Percentiles rank a stretch among this genome's conserved stretches.
phyloP scores from a whole-genome alignment of 2,797 vertebrate species.

The Mergus octosetaceus region DNA sequence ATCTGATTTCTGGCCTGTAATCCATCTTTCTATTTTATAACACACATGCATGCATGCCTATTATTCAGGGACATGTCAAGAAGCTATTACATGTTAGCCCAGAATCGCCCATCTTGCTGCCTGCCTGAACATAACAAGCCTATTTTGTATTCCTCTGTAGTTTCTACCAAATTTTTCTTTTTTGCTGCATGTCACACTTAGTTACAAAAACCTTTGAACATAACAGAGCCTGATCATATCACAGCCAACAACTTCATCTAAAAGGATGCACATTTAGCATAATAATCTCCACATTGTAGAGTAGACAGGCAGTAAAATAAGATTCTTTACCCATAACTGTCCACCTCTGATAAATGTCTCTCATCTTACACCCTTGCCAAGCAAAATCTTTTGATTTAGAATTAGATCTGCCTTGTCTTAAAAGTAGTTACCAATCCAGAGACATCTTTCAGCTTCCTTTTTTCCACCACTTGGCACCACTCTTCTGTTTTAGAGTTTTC shows the following conservation, averaged over 20 bases:
- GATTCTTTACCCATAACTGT: not conserved
- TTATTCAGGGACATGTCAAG: not conserved
- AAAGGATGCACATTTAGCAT: not conserved
- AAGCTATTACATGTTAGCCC: not conserved
- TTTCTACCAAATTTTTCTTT: slow-evolving; percentile 14
- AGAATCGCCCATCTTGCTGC: not conserved
- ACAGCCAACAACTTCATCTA: not conserved
- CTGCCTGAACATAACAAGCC: not conserved
- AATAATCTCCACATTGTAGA: not conserved
- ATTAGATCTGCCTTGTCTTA: not conserved
- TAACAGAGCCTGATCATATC: not conserved
- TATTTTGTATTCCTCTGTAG: not conserved
- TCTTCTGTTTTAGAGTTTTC: not conserved
- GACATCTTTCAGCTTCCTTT: not conserved
- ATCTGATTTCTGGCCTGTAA: not conserved
- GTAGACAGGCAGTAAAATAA: not conserved
- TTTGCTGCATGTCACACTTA: not conserved
- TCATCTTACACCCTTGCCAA: not conserved
- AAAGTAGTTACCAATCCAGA: not conserved
- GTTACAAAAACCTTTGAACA: not conserved
- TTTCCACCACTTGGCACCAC: not conserved
- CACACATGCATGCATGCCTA: not conserved
- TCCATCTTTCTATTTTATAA: not conserved
- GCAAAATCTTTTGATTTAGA: not conserved
- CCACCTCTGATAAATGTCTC: not conserved